Conservation (phyloP, 2,888 invertebrate species). For the Balanococcus diminutus region DNA sequence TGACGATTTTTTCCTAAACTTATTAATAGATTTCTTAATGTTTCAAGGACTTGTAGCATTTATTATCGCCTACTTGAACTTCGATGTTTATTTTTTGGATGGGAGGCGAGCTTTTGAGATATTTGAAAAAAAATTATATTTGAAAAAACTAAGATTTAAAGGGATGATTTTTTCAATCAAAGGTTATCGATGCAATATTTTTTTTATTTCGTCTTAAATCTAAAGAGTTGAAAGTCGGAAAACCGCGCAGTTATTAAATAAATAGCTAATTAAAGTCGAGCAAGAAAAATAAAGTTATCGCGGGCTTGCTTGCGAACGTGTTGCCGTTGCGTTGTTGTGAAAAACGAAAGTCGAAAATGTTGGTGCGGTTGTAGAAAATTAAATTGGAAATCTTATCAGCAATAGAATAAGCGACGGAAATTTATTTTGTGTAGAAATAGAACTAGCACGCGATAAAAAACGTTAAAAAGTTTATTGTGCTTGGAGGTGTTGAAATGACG, state of each 20-base stretch:
- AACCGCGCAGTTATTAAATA: neutral
- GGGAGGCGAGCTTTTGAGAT: too few species aligned
- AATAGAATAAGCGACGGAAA: neutral
- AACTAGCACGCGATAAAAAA: slow-evolving; percentile 9
- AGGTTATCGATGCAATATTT: too few species aligned
- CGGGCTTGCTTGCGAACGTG: neutral
- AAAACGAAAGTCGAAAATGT: neutral
- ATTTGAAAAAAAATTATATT: too few species aligned
- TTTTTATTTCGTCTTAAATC: neutral
- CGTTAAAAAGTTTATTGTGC: slow-evolving; percentile 14
- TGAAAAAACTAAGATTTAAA: too few species aligned
- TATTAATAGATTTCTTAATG: too few species aligned
- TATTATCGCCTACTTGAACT: too few species aligned
- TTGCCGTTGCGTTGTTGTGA: neutral
- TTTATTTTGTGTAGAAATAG: neutral
- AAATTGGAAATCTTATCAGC: neutral
- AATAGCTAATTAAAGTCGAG: neutral
- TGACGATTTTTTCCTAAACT: too few species aligned
- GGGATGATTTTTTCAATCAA: too few species aligned
- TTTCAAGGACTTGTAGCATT: too few species aligned
- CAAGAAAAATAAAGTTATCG: neutral
- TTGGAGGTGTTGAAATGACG: slow-evolving; percentile 29
- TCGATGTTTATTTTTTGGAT: too few species aligned
- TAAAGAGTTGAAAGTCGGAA: neutral
- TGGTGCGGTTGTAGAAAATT: neutral